Percentiles rank a stretch among this genome's conserved stretches.
phyloP scores from a whole-genome alignment of 2,113 vertebrate genomes.

The Muscicapa adusta region DNA sequence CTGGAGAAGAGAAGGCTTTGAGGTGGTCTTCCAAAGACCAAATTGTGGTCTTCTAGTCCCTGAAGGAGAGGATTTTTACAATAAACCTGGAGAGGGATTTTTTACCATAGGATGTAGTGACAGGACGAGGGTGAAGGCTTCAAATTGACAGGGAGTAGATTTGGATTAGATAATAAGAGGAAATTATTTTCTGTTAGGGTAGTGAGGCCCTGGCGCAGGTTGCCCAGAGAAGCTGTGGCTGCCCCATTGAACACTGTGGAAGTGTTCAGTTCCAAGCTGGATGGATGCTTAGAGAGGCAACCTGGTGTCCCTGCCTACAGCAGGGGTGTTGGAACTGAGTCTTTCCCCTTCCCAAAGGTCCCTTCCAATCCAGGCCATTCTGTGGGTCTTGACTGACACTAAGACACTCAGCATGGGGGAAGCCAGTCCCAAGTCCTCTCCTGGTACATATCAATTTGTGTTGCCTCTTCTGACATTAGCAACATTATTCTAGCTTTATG shows the following conservation, averaged over 20 bases:
- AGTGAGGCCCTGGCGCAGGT: neutral
- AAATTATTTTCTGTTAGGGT: neutral
- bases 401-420: rapidly evolving
- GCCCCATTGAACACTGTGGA: too few relatives aligned
- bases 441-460: neutral
- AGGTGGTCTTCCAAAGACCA: too few relatives aligned
- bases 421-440: neutral
- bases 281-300: neutral
- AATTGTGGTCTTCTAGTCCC: neutral
- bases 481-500: neutral
- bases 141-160: neutral
- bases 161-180: neutral
- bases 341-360: neutral
- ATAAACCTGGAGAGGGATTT: too few relatives aligned
- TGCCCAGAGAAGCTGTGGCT: neutral
- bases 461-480: neutral
- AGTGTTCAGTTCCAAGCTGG: neutral
- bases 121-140: neutral
- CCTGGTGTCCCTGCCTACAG: neutral
- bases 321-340: neutral
- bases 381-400: neutral
- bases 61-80: neutral
- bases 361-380: neutral
- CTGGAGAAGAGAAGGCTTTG: neutral
- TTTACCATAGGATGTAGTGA: neutral